These are phyloP conservation scores for Phainopepla nitens DNA, from an alignment of 2,113 vertebrate species.

Conservation along the genomic window DNA sequence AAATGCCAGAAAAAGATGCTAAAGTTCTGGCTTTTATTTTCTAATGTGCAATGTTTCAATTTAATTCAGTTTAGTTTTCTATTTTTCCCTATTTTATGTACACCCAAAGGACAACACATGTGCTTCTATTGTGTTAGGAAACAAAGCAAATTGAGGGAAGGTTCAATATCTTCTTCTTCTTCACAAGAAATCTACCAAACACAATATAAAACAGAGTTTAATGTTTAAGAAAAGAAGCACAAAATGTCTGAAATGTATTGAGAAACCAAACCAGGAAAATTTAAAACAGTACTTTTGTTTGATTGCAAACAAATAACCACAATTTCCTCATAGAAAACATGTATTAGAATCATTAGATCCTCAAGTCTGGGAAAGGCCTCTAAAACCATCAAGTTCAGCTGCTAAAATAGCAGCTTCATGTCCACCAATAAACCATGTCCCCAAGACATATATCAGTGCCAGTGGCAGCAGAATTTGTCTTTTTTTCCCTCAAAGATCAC, in stretches of 20 bases:
- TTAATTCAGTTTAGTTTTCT: background rate
- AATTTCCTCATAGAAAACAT: background rate
- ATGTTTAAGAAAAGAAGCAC: background rate
- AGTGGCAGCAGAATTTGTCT: background rate
- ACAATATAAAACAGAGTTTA: accelerated
- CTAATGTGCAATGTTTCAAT: background rate
- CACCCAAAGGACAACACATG: accelerated
- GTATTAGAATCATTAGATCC: background rate
- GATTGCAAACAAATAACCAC: background rate
- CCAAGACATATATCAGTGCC: background rate
- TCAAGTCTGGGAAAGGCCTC: background rate
- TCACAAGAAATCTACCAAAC: background rate
- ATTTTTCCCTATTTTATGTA: background rate
- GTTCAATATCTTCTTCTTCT: background rate
- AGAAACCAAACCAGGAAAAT: background rate
- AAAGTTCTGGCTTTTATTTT: background rate
- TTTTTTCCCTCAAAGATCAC: background rate
- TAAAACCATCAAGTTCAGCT: background rate
- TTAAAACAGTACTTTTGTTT: background rate
- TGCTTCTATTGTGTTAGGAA: background rate
- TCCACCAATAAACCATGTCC: background rate
- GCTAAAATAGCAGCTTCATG: background rate
- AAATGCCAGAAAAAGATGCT: background rate
- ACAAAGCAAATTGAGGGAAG: background rate
- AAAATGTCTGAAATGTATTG: background rate